These are phyloP conservation scores for Brachionus manjavacas DNA, from an alignment of 1,140 invertebrate species.

Conservation along the genomic window DNA sequence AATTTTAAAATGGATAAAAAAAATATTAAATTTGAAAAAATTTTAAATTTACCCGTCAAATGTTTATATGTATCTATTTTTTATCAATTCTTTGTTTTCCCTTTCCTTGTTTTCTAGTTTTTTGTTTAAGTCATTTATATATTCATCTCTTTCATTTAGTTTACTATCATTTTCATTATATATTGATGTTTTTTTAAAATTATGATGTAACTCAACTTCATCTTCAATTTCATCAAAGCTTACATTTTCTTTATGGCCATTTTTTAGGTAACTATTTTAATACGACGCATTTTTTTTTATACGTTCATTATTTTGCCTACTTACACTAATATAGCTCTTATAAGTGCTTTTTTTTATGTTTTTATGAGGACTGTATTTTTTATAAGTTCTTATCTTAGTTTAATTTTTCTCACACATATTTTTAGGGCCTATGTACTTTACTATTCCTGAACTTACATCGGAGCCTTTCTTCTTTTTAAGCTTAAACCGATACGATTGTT, in stretches of 20 bases:
- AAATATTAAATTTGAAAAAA: neutral
- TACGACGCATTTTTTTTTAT: neutral
- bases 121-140: neutral
- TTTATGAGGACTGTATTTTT: too few species aligned
- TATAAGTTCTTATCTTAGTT: too few species aligned
- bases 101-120: neutral
- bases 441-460: neutral
- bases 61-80: neutral
- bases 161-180: neutral
- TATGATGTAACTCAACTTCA: neutral
- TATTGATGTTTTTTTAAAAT: neutral
- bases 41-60: neutral
- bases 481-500: neutral
- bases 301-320: too few species aligned
- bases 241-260: neutral
- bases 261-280: neutral
- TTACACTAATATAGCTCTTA: too few species aligned
- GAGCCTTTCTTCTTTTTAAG: neutral
- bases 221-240: too few species aligned
- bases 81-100: neutral
- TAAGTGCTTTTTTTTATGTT: too few species aligned
- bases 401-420: conserved; percentile 8
- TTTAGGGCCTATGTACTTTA: neutral
- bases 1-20: neutral
- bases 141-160: too few species aligned